Percentiles rank a stretch among this genome's conserved stretches.
These are phyloP conservation scores for Synanceia verrucosa DNA, from an alignment of 2,797 vertebrate species.

Conservation along the genomic window DNA sequence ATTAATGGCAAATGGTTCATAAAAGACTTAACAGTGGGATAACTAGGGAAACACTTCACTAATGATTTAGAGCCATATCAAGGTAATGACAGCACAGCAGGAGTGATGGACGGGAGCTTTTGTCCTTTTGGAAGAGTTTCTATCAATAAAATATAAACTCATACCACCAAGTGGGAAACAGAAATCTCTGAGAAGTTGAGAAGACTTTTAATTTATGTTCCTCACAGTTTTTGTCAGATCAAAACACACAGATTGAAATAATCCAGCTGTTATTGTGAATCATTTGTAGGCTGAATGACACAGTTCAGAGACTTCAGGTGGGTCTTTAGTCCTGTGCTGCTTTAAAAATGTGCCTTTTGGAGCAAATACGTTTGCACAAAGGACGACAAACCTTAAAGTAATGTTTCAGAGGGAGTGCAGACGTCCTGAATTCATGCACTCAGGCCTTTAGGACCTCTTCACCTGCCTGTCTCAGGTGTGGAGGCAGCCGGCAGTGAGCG, in stretches of 20 bases:
- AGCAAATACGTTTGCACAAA: not conserved
- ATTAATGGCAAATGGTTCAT: slow-evolving; percentile 65
- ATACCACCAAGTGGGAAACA: slow-evolving; percentile 19
- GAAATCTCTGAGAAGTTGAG: slow-evolving; percentile 32
- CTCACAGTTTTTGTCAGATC: not conserved
- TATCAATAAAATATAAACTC: slow-evolving; percentile 48
- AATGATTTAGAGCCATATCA: slow-evolving; percentile 71
- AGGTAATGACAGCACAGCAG: slow-evolving; percentile 55
- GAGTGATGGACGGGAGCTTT: slow-evolving; percentile 44
- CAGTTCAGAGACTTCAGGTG: not conserved
- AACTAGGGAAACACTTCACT: slow-evolving; percentile 69
- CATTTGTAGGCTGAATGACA: not conserved
- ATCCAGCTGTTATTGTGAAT: not conserved
- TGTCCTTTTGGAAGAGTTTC: slow-evolving; percentile 42
- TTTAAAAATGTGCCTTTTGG: not conserved
- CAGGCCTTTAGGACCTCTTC: slow-evolving; percentile 18
- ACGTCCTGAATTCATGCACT: slow-evolving; percentile 24
- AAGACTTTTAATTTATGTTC: slow-evolving; percentile 1
- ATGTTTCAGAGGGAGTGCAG: not conserved
- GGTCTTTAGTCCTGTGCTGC: not conserved
- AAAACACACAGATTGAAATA: not conserved
- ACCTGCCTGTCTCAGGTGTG: slow-evolving; percentile 47
- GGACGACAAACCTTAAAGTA: not conserved
- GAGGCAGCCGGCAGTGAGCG: slow-evolving; percentile 29
- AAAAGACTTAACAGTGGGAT: slow-evolving; percentile 74